Base-by-base conservation (phyloP, 1,140 invertebrate genomes). In the Zaprionus lachaisei region DNA sequence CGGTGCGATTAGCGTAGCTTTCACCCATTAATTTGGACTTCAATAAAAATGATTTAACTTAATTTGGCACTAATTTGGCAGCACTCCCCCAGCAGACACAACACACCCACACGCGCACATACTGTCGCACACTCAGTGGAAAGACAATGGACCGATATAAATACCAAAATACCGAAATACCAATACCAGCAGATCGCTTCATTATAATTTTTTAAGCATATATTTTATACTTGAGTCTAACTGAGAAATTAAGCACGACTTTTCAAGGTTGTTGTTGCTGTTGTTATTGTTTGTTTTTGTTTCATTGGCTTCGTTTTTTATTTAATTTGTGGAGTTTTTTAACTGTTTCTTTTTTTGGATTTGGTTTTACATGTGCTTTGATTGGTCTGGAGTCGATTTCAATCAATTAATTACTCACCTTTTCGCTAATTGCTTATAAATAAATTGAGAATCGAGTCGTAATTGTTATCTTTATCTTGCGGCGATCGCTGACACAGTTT, bases 161-260 rank as follows among this genome's bases (percentile, higher is more conserved):
- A 68, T 49, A 49, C 28, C 31, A 54, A 63, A 41, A 24, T 47
- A 47, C 41, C 41, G 2, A 70, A 41, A 73, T 73, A 62, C 63
- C 49, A 26, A 61, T 69, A 58, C 64, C 65, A 67, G 41, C 15
- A 44, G 69, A 70, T 71, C 60, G 70, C 81, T 81, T 87, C 65
- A 87, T 87, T 87, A 89, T 83, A 89, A 89, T 90, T 81, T 84
- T 77, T 79, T 64, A 81, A 84, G 74, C 78, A 89, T 89, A 90
- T 84, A 84, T 90, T 84, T 90, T 72, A 79, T 89, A 80, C 79
- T 87, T 89, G 85, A 80, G 78, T 83, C 76, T 77, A 82, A 72
- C 81, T 89, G 79, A 89, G 85, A 85, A 89, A 89, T 89, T 89
- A 89, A 90, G 85, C 85, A 85, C 85, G 85, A 89, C 79, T 90